Conservation (phyloP, 2,888 invertebrate genomes). For the Aleiodes leptofemur region DNA sequence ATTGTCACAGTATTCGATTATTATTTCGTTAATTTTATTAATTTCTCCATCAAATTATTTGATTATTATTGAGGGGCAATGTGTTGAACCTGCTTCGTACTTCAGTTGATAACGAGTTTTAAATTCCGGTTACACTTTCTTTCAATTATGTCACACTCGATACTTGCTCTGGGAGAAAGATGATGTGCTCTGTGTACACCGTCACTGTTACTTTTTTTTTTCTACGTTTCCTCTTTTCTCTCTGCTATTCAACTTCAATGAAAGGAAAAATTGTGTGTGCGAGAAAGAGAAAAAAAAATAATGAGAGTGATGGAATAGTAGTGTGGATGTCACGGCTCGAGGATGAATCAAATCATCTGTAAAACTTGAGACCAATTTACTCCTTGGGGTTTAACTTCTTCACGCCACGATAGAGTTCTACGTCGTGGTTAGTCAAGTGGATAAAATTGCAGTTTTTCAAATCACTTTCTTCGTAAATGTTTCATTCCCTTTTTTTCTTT, state of each 20-base stretch:
- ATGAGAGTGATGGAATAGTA: conserved; percentile 5
- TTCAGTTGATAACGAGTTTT: conserved; percentile 53
- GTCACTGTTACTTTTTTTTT: conserved; percentile 51
- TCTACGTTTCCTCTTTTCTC: background rate
- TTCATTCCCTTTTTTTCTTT: background rate
- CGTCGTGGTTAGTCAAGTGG: conserved; percentile 27
- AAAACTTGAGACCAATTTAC: conserved; percentile 55
- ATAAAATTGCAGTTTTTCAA: conserved; percentile 35
- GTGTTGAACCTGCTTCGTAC: conserved; percentile 16
- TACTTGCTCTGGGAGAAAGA: conserved; percentile 21
- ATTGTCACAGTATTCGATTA: background rate
- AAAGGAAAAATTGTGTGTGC: conserved; percentile 49
- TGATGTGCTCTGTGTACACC: conserved; percentile 31
- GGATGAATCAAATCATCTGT: conserved; percentile 56
- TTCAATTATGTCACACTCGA: conserved; percentile 62
- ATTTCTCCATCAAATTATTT: background rate
- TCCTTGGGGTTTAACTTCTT: conserved; percentile 40
- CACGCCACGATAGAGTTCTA: background rate
- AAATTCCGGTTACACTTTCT: conserved; percentile 63
- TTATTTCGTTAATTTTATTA: background rate
- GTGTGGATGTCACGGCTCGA: conserved; percentile 56
- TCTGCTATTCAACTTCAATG: conserved; percentile 42
- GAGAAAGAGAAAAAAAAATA: background rate
- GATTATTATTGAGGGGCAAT: background rate
- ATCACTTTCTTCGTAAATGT: conserved; percentile 35